Base-by-base conservation (phyloP, 2,797 vertebrate genomes). In the Sebastes diaconus region DNA sequence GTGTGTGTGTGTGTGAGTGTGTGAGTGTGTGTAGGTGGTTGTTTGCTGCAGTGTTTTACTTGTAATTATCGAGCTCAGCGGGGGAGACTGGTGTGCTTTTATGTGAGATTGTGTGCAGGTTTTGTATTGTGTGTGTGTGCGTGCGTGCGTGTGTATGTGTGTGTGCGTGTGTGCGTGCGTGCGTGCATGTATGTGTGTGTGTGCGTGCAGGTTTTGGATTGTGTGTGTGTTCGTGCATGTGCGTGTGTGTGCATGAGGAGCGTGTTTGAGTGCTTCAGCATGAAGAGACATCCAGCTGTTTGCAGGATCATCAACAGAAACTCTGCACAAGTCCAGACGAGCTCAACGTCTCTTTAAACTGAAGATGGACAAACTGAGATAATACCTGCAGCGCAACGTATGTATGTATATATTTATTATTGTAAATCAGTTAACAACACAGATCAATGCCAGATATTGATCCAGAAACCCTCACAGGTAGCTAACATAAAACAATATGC, bases 1-100 rank as follows among this genome's bases (percentile, higher is more conserved):
- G 32, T 71, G 25, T 58, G 52, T 65, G 60, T 46, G 11, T 54
- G 29, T 54, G 32, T 57, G 39, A 4, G 27, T 70, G 67, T 22
- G 34, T 30, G 50, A 55, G 30, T 39, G 12, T 65, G 61, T 12
- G 30, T 25, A 25, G 39, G 46, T 5, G 22, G 54, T 59, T 68
- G 64, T 54, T 90, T 87, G 83, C 80, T 83, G 83, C 75, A 84
- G 85, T 82, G 84, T 83, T 88, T 83, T 78, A 87, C 75, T 85
- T 84, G 84, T 90, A 93, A 86, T 91, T 90, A 91, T 91, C 84
- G 75, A 83, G 50, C 84, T 81, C 90, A 80, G 86, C 84, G 76
- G 90, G 88, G 63, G 67, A 70, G 22, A 61, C 63, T 9, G 68
- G 68, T 72, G 64, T 79, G 83, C 52, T 25, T 36, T 36, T 36